Evolutionary conservation across 2,888 invertebrate species (phyloP), one percentile per base, ranked within the genome.

Genomic region (Eubasilissa splendida): DNA sequence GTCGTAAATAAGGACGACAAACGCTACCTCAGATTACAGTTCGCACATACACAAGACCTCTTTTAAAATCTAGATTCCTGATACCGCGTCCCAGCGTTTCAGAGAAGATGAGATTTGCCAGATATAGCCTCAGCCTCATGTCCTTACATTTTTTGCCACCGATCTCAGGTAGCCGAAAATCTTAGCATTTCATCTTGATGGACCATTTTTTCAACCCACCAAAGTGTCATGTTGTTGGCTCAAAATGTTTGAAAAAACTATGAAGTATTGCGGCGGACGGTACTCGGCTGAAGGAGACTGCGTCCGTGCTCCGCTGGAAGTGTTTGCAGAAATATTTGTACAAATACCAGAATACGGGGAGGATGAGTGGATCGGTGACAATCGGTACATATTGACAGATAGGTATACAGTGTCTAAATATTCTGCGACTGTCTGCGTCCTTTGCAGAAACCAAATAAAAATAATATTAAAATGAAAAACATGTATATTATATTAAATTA

Each of bases 81-180:
- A 76, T 76, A 76, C 56, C 73, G 11, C 31, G 68, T 68, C 53
- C 22, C 60, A 59, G 59, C n/a, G 14, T 42, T 74, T 71, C 71
- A 71, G 33, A 54, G 71, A 54, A 59, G 74, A 74, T 42, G 74
- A 77, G 79, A 79, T 79, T 74, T 76, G 76, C 76, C 76, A 52
- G 80, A 80, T 80, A 77, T 59, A 56, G 63, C 59, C 60, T 4
- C 60, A 63, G 63, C 60, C 75, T 68, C 75, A 68, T 60, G 75
- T 81, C 73, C 70, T 75, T 70, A 76, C 53, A 74, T 82, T 82
- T 79, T 77, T 63, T 77, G 71, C 74, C 66, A 52, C 78, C 22
- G 76, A 56, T 63, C 65, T 70, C 82, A 82, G 82, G 82, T 82
- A 82, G 82, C 60, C 54, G 63, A 78, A 22, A 76, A 75, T 77